A percentile compares a stretch with the other conserved stretches of the same genome.
Conservation (phyloP, 53 echinoderm and acorn worm species). For the Henricia sp. region DNA sequence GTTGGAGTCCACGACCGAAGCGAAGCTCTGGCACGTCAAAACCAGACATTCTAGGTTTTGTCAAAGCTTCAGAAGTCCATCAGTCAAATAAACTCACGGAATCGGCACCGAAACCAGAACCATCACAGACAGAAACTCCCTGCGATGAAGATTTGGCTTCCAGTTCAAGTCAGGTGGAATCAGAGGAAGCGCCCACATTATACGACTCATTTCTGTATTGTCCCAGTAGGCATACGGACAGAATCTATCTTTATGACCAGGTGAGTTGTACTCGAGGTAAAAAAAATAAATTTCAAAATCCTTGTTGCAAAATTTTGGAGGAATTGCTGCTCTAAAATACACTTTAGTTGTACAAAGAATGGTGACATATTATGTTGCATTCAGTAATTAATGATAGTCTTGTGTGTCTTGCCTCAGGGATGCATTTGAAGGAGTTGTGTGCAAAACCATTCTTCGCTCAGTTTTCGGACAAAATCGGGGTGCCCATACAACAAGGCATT, state of each 20-base stretch:
- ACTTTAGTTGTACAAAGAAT: too few species aligned
- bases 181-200: conserved; percentile 18
- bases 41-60: background rate
- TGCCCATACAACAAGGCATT: too few species aligned
- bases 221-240: conserved; percentile 75
- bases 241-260: conserved; percentile 83
- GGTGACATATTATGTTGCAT: too few species aligned
- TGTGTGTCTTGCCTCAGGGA: too few species aligned
- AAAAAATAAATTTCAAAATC: too few species aligned
- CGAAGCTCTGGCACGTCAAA: background rate
- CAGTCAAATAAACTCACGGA: too few species aligned
- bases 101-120: background rate
- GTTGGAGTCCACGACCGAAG: conserved; percentile 58
- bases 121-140: background rate
- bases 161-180: background rate
- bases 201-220: conserved; percentile 69
- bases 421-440: too few species aligned
- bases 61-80: conserved; percentile 1
- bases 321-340: too few species aligned
- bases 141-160: background rate
- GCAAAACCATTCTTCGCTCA: too few species aligned
- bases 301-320: too few species aligned
- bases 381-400: too few species aligned
- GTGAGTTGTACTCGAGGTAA: conserved; percentile 60
- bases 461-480: too few species aligned